Evolutionary conservation across 2,888 invertebrate genomes (phyloP), one percentile per base, ranked within the genome.

Genomic region (Mythimna loreyi): DNA sequence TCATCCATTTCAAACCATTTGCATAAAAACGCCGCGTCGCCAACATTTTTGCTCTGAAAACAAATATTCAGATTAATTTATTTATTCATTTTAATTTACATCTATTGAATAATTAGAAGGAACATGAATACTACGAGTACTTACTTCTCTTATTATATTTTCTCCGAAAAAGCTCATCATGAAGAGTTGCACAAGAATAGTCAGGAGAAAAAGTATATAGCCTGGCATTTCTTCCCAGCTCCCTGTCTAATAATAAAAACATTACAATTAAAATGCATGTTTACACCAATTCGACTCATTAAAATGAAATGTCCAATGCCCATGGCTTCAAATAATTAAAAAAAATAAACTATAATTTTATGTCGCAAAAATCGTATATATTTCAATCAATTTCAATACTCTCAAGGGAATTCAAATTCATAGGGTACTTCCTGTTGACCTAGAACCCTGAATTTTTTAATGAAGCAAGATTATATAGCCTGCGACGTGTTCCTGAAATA

Each of bases 91-190:
- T 47, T 33, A n/a, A 59, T 62, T 67, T 72, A 11, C 23, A 64
- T 64, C 40, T 52, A 33, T 47, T 50, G 52, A 47, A 50, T 25
- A 75, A 55, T 61, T 13, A 40, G 16, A 8, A 21, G 16, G 16
- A 40, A 4, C 21, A 16, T 50, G 19, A 40, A 56, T 33, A 49
- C 80, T 87, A 16, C n/a, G n/a, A n/a, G n/a, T n/a, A n/a, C 40
- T 40, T 40, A 92, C 94, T 89, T 93, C 91, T 76, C 83, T 84
- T 59, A 93, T 92, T 30, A 94, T 81, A 67, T 91, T 89, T 87
- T 94, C 93, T 3, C 93, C 93, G 60, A 92, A 94, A 5, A 91
- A 87, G 74, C 93, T 92, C 88, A 93, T 93, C 90, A 92, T 91
- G 33, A 93, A 81, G 67, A 94, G 92, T 85, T 93, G 94, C 45